Conservation (phyloP, 2,113 vertebrate genomes). For the Aepyceros melampus region DNA sequence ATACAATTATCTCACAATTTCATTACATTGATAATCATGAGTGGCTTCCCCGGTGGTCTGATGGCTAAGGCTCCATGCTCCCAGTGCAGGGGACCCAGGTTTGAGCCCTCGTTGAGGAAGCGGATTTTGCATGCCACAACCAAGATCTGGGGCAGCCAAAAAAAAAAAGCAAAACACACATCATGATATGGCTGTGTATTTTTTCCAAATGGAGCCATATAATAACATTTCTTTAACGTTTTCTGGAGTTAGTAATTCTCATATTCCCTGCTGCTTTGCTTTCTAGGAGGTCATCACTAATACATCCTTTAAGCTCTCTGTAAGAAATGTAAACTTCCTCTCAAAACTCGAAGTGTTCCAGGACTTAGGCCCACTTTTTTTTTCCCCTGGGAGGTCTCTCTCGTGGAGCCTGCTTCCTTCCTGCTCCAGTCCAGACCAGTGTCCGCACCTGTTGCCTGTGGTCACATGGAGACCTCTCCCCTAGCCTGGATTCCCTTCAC, state of each 20-base stretch:
- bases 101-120: background rate
- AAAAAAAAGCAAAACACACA: background rate
- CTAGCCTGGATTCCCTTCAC: background rate
- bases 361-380: background rate
- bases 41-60: background rate
- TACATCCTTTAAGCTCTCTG: background rate
- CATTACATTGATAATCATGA: background rate
- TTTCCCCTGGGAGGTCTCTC: accelerated
- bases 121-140: background rate
- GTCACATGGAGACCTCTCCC: background rate
- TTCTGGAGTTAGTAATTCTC: background rate
- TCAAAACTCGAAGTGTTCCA: background rate
- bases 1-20: background rate
- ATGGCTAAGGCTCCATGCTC: background rate
- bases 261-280: background rate
- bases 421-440: background rate
- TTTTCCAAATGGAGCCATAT: background rate
- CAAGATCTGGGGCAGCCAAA: background rate
- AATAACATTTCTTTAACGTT: background rate
- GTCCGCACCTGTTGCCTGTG: background rate
- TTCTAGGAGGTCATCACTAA: background rate
- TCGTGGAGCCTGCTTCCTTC: accelerated
- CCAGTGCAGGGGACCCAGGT: background rate
- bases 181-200: background rate
- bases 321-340: background rate